Conservation (phyloP, 92 coral and sea anemone species). For the Paramuricea clavata region DNA sequence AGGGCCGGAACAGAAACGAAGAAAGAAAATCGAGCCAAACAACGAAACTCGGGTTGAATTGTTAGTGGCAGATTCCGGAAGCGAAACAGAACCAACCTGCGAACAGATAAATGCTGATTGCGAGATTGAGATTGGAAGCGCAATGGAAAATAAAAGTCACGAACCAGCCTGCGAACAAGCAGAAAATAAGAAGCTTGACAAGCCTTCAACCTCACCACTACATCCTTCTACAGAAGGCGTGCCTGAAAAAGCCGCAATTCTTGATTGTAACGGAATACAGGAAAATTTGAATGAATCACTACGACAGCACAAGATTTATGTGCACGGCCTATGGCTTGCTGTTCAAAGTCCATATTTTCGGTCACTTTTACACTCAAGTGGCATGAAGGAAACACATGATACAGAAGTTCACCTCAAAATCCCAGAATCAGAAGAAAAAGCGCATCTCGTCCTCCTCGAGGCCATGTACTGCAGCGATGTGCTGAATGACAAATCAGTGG, state of each 20-base stretch:
- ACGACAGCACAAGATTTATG: not conserved
- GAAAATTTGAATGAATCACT: not conserved
- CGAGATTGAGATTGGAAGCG: not conserved
- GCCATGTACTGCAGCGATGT: slow-evolving; percentile 9
- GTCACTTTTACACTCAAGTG: not conserved
- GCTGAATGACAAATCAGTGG: not conserved
- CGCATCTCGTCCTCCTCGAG: slow-evolving; percentile 5
- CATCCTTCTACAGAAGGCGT: too few species aligned
- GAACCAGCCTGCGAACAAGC: too few species aligned
- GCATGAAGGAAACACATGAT: not conserved
- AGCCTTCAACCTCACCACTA: too few species aligned
- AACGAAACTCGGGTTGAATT: not conserved
- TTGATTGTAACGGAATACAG: not conserved
- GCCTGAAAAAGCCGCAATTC: too few species aligned
- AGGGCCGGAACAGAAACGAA: not conserved
- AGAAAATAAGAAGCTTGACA: not conserved
- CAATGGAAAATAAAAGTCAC: not conserved
- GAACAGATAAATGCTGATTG: not conserved
- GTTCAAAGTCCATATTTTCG: slow-evolving; percentile 28
- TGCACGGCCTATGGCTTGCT: not conserved
- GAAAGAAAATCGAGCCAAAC: not conserved
- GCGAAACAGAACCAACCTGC: not conserved
- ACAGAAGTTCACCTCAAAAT: slow-evolving; percentile 19
- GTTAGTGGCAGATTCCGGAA: not conserved
- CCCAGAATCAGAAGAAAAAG: slow-evolving; percentile 25